Evolutionary conservation across 2,797 vertebrate genomes (phyloP), one percentile per base, ranked within the genome.

Genomic region (Melanotaenia nigrans): DNA sequence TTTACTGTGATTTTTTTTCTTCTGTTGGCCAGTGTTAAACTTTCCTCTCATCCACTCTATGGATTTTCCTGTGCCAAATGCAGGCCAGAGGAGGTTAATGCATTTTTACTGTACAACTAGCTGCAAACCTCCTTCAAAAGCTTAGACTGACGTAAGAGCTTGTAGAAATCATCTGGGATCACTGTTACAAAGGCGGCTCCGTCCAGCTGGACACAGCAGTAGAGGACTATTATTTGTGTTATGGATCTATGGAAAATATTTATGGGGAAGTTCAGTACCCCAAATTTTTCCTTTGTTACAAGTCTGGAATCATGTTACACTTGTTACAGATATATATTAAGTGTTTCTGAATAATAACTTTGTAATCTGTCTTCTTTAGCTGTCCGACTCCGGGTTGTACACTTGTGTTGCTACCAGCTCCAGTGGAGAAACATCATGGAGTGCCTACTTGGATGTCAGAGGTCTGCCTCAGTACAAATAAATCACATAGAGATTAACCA

Each of bases 341-440:
- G 68, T 75, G 10, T 45, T 30, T 11, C 6, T 38, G 33, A 56
- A 64, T 68, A 0, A 55, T 63, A 42, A 65, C 30, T 45, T 35
- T 0, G 40, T 51, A 12, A 56, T 78, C 25, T 79, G 20, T 87
- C 12, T 71, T 81, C 51, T 57, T 18, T 75, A 99, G 97, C 88
- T 96, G 69, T 95, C 96, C 0, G 97, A 99, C 85, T 95, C 94
- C 1, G 97, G 97, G 25, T 93, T 96, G 55, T 99, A 97, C 33
- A 97, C 97, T 54, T 99, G 97, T 9, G 95, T 99, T 73, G 97
- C 96, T 13, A 96, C 96, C 45, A 99, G 97, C 91, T 98, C 97
- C 68, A 98, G 95, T 85, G 97, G 97, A 42, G 97, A 99, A 87
- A 98, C 97, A 0, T 96, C 96, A 0, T 99, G 97, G 97, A 97